These are phyloP conservation scores for Tyria jacobaeae DNA, from an alignment of 2,888 invertebrate genomes.

Conservation along the genomic window DNA sequence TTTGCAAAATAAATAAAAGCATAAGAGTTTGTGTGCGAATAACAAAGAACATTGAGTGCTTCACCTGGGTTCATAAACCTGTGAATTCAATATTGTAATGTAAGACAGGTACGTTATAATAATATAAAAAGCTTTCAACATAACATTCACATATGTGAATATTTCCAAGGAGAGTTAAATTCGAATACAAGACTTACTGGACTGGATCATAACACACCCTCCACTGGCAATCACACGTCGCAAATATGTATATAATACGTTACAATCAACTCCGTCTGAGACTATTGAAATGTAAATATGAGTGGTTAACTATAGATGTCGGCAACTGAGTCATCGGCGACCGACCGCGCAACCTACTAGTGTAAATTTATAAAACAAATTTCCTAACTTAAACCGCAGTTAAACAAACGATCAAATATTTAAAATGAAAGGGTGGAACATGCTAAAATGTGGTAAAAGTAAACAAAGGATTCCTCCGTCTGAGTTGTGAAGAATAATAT, in stretches of 20 bases:
- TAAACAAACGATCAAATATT: constrained; percentile 25
- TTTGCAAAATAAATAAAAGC: constrained; percentile 13
- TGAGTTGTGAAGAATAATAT: constrained; percentile 32
- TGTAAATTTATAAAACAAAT: constrained; percentile 35
- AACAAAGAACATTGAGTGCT: constrained; percentile 14
- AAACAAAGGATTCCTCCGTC: constrained; percentile 35
- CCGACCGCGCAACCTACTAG: constrained; percentile 24
- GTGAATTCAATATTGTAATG: constrained; percentile 24
- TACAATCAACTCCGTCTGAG: constrained; percentile 37
- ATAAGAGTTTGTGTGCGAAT: constrained; percentile 4
- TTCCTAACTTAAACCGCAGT: constrained; percentile 24
- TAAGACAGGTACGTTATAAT: constrained; percentile 17
- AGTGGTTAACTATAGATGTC: constrained; percentile 43
- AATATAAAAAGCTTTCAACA: constrained; percentile 17
- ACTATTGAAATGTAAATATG: constrained; percentile 52
- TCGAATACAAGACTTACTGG: constrained; percentile 34
- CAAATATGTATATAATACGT: constrained; percentile 47
- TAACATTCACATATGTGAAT: constrained; percentile 19
- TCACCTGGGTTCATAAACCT: constrained; percentile 22
- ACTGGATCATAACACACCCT: constrained; percentile 39
- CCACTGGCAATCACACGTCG: constrained; percentile 39
- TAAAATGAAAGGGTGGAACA: constrained; percentile 19
- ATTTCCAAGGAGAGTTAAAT: constrained; percentile 26
- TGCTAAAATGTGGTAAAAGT: constrained; percentile 25
- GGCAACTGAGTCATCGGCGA: constrained; percentile 46